Conservation (phyloP, 2,888 invertebrate genomes). For the Caenorhabditis uteleia region DNA sequence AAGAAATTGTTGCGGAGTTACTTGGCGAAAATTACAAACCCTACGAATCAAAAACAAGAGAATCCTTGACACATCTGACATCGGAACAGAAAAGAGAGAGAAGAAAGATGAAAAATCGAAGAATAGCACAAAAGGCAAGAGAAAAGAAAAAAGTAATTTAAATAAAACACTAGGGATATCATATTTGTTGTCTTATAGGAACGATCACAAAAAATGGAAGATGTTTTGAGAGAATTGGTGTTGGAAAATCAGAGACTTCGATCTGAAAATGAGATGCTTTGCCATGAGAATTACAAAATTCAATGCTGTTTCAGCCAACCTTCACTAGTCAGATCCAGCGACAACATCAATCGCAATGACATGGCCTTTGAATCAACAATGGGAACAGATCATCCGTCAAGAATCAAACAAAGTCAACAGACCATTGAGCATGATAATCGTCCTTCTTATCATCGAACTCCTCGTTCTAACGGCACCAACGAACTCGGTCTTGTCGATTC, state of each 20-base stretch:
- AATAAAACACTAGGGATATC: no score
- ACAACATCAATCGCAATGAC: no score
- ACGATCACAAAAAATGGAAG: constrained; percentile 87
- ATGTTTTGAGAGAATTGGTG: constrained; percentile 71
- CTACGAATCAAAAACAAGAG: constrained; percentile 65
- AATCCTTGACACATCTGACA: constrained; percentile 71
- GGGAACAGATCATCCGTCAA: constrained; percentile 80
- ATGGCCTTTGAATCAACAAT: constrained; percentile 77
- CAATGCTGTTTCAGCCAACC: not conserved
- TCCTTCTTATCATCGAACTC: constrained; percentile 7
- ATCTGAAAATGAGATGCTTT: constrained; percentile 57
- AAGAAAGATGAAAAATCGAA: constrained; percentile 78
- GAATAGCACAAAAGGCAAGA: constrained; percentile 94
- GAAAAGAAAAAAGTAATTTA: constrained; percentile 86
- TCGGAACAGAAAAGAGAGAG: constrained; percentile 72
- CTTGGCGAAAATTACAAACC: constrained; percentile 22
- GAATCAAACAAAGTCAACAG: no score
- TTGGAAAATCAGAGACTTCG: constrained; percentile 70
- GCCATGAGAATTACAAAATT: constrained; percentile 24
- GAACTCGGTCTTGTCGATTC: no score
- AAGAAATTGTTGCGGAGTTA: constrained; percentile 17
- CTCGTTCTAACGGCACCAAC: constrained; percentile 6
- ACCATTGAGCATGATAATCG: no score
- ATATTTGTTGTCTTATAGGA: constrained; percentile 71
- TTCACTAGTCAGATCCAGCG: constrained; percentile 4